Evolutionary conservation across 2,888 invertebrate species (phyloP).

Genomic region (Trachelus iudaicus): DNA sequence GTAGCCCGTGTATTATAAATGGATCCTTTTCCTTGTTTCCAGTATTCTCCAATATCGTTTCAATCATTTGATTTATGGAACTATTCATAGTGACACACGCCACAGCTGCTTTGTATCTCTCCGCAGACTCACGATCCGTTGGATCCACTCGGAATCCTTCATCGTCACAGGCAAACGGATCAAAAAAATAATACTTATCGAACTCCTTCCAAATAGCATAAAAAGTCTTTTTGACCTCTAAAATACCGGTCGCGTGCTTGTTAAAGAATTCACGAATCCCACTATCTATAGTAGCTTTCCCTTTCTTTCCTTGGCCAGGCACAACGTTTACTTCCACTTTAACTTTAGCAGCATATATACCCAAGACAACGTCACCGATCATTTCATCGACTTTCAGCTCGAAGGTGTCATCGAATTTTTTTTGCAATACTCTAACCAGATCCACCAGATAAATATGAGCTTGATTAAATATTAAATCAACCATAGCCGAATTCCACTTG

Average conservation of each 20-base stretch:
- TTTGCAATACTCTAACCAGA: constrained; percentile 48
- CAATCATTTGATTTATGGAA: constrained; percentile 48
- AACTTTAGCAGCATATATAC: constrained; percentile 56
- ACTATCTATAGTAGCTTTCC: constrained; percentile 40
- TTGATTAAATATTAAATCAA: constrained; percentile 61
- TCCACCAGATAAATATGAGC: constrained; percentile 57
- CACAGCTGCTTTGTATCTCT: constrained; percentile 32
- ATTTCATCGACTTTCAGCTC: constrained; percentile 48
- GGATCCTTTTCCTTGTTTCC: constrained; percentile 52
- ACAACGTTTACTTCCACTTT: constrained; percentile 50
- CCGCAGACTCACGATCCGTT: constrained; percentile 29
- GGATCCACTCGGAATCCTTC: constrained; percentile 51
- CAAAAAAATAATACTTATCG: constrained; percentile 54
- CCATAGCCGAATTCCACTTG: constrained; percentile 53
- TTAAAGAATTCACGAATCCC: constrained; percentile 52
- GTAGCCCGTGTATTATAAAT: constrained; percentile 51
- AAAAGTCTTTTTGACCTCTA: constrained; percentile 53
- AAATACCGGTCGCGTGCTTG: constrained; percentile 37
- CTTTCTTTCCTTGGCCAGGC: constrained; percentile 48
- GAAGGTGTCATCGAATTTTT: constrained; percentile 47
- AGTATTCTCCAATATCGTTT: constrained; percentile 53
- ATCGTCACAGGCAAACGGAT: constrained; percentile 57
- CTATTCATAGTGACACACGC: constrained; percentile 58
- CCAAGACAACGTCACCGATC: constrained; percentile 55
- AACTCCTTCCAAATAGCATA: constrained; percentile 59